phyloP scores from a whole-genome alignment of 1,140 invertebrate genomes.

The Chymomyza costata region DNA sequence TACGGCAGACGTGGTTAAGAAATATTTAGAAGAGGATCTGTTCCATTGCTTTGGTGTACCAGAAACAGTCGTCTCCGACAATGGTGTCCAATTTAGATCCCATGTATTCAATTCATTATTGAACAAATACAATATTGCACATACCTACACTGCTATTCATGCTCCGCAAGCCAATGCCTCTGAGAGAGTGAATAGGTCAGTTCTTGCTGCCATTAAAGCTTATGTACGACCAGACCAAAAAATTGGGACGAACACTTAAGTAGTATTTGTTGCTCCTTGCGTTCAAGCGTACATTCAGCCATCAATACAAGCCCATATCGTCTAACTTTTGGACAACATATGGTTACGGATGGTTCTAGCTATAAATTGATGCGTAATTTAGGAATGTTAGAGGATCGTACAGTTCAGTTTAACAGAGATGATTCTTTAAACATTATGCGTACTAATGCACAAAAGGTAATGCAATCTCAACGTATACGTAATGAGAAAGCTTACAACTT shows the following conservation, averaged over 20 bases:
- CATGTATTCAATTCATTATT: slow-evolving; percentile 6
- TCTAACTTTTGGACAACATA: slow-evolving; percentile 12
- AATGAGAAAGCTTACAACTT: slow-evolving; percentile 6
- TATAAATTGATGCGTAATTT: not conserved
- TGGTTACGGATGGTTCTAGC: not conserved
- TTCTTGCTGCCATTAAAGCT: not conserved
- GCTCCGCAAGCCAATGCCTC: slow-evolving; percentile 26
- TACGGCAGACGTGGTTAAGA: slow-evolving; percentile 9
- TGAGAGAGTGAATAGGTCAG: slow-evolving; percentile 14
- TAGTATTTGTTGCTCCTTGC: slow-evolving; percentile 5
- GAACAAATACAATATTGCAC: slow-evolving; percentile 5
- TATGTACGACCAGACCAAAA: slow-evolving; percentile 5
- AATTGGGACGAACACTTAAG: slow-evolving; percentile 17
- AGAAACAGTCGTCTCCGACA: slow-evolving; percentile 21
- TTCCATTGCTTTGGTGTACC: slow-evolving; percentile 26
- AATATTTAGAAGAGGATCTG: slow-evolving; percentile 18
- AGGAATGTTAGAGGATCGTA: not conserved
- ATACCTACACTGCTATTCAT: slow-evolving; percentile 15
- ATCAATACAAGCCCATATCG: not conserved
- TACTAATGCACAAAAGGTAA: not conserved
- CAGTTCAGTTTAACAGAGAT: not conserved
- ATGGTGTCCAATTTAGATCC: slow-evolving; percentile 24
- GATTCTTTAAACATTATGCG: slow-evolving; percentile 6
- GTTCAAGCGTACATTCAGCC: slow-evolving; percentile 6
- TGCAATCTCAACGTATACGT: not conserved